Evolutionary conservation across 2,888 invertebrate genomes (phyloP), one percentile per base, ranked within the genome.

Genomic region (Lithodes maja): DNA sequence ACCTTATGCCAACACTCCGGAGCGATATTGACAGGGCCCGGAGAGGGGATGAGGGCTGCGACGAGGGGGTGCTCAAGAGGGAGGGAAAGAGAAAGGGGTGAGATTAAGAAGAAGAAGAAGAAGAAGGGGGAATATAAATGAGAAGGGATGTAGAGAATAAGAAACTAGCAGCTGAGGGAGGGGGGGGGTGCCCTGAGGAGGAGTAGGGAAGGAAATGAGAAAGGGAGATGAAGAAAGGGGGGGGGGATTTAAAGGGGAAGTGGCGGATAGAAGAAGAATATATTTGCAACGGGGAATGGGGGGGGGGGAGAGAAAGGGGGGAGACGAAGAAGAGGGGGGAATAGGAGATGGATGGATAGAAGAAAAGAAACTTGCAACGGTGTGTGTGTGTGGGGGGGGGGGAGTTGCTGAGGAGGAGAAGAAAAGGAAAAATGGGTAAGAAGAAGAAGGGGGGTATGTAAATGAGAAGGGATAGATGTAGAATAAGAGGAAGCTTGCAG

Each of bases 201-300:
- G 53, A 12, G 53, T 15, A 15, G 3, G 78, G 53, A 53, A 52
- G 53, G 53, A 53, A 78, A 53, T n/a, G 79, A 53, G 79, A 79
- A 53, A 53, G 79, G 54, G 53, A 79, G 79, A 53, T 52, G 54
- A 53, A 53, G 79, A 79, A 53, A 52, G 79, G 53, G 53, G 54
- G 79, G 17, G 79, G 53, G 50, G 54, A 17, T 17, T 52, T 17
- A 53, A 53, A 53, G 54, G 52, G 7, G 33, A 17, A 79, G 79
- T 53, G 79, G 54, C 17, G 53, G 50, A 79, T 17, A 53, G 79
- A 79, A 53, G 54, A 53, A 79, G 53, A 53, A 53, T 53, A 53
- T 17, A 17, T 17, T 33, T 33, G 33, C 33, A 33, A 33, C 33
- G 33, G 33, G 33, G 33, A 33, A 33, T 33, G 0, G 12, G 61